These are phyloP conservation scores for Hirtodrosophila histrioides DNA, from an alignment of 2,888 invertebrate species.

Conservation along the genomic window DNA sequence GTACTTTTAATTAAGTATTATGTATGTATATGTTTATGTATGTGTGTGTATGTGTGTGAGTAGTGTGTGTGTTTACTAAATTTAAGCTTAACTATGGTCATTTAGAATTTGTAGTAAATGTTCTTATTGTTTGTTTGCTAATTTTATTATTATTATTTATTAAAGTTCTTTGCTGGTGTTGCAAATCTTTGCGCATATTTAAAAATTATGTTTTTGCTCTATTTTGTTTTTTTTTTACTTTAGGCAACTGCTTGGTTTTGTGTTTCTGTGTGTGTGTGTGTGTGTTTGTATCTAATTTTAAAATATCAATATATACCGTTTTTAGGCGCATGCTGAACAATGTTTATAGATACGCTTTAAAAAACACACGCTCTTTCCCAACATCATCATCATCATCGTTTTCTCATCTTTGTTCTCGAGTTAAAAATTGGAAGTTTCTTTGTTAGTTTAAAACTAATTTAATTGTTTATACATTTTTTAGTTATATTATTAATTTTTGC, in stretches of 20 bases:
- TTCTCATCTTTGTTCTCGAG: conserved; percentile 44
- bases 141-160: conserved; percentile 55
- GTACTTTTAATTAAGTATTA: conserved; percentile 43
- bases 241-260: conserved; percentile 76
- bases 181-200: conserved; percentile 71
- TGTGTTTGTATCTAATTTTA: conserved; percentile 41
- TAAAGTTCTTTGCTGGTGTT: conserved; percentile 75
- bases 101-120: conserved; percentile 76
- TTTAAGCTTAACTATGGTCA: conserved; percentile 77
- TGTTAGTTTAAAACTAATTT: conserved; percentile 66
- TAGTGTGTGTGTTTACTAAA: conserved; percentile 61
- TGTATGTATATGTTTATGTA: conserved; percentile 51
- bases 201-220: conserved; percentile 42
- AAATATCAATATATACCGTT: conserved; percentile 52
- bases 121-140: conserved; percentile 60
- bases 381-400: conserved; percentile 36
- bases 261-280: conserved; percentile 46
- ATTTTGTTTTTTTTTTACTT: conserved; percentile 34
- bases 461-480: conserved; percentile 54
- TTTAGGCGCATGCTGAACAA: conserved; percentile 76
- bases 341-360: conserved; percentile 71
- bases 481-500: conserved; percentile 52
- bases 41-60: conserved; percentile 38
- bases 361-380: conserved; percentile 50
- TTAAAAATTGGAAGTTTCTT: conserved; percentile 73